Evolutionary conservation across 92 coral and sea anemone genomes (phyloP).

Genomic region (Porites divaricata): DNA sequence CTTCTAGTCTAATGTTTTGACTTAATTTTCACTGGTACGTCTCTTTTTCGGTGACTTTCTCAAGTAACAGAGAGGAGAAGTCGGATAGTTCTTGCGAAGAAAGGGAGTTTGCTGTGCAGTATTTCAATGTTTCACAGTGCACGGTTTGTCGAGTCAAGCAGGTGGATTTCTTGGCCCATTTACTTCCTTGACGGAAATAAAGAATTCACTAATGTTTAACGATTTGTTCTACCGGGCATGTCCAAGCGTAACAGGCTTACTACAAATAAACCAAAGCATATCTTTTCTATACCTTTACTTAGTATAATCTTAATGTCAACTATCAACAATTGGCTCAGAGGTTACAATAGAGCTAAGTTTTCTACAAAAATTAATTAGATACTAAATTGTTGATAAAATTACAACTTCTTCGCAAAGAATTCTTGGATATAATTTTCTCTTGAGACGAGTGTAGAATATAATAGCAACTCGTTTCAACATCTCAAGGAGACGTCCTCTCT

Average conservation of each 20-base stretch:
- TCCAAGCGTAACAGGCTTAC: too few relatives aligned
- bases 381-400: background rate
- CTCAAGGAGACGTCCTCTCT: background rate
- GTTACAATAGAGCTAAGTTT: too few relatives aligned
- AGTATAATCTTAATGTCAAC: too few relatives aligned
- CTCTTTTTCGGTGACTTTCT: background rate
- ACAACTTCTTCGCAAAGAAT: background rate
- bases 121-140: background rate
- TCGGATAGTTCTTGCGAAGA: background rate
- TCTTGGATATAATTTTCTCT: background rate
- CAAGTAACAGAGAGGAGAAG: background rate
- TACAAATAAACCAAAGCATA: background rate
- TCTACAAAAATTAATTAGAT: too few relatives aligned
- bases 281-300: too few relatives aligned
- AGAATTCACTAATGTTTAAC: background rate
- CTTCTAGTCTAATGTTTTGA: background rate
- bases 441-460: background rate
- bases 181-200: background rate
- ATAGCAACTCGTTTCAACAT: background rate
- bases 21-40: background rate
- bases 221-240: background rate
- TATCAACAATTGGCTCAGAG: too few relatives aligned
- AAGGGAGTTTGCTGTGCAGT: too few relatives aligned
- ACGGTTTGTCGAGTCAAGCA: conserved; percentile 22
- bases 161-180: conserved; percentile 34